A percentile compares a stretch with the other conserved stretches of the same genome.
phyloP scores from a whole-genome alignment of 1,140 invertebrate genomes.

The Mesaphorura yosii region DNA sequence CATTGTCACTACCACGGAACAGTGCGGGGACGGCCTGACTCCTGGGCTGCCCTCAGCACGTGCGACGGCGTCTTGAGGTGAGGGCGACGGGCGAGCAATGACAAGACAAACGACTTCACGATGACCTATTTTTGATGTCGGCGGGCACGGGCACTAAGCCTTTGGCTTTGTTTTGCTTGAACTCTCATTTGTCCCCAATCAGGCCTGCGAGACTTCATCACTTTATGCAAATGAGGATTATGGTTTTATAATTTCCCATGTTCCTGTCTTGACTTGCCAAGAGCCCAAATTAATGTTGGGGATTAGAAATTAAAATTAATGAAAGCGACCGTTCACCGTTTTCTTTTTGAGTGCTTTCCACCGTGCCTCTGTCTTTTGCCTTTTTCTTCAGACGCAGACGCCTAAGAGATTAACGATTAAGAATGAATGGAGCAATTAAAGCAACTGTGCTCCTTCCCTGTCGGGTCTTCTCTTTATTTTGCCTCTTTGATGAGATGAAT shows the following conservation, averaged over 20 bases:
- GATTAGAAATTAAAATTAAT: too few relatives aligned
- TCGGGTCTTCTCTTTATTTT: neutral
- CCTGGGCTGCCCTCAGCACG: slow-evolving; percentile 76
- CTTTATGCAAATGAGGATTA: too few relatives aligned
- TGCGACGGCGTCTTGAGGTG: slow-evolving; percentile 54
- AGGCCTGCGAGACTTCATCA: too few relatives aligned
- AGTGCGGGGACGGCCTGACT: slow-evolving; percentile 53
- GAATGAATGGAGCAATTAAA: neutral
- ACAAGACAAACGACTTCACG: too few relatives aligned
- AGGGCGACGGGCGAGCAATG: neutral
- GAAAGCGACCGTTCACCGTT: too few relatives aligned
- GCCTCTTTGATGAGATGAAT: neutral
- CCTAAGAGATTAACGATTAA: neutral
- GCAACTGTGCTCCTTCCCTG: neutral
- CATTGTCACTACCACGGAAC: slow-evolving; percentile 74
- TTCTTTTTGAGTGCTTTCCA: too few relatives aligned
- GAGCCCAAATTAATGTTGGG: too few relatives aligned
- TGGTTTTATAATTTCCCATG: too few relatives aligned
- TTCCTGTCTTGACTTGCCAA: too few relatives aligned
- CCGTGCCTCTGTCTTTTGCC: neutral
- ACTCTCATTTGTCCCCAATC: too few relatives aligned
- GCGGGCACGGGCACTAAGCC: neutral
- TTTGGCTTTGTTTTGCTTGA: neutral
- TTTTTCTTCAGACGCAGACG: neutral
- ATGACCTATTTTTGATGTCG: too few relatives aligned